phyloP scores from a whole-genome alignment of 2,113 vertebrate genomes.

The Otolemur garnettii region DNA sequence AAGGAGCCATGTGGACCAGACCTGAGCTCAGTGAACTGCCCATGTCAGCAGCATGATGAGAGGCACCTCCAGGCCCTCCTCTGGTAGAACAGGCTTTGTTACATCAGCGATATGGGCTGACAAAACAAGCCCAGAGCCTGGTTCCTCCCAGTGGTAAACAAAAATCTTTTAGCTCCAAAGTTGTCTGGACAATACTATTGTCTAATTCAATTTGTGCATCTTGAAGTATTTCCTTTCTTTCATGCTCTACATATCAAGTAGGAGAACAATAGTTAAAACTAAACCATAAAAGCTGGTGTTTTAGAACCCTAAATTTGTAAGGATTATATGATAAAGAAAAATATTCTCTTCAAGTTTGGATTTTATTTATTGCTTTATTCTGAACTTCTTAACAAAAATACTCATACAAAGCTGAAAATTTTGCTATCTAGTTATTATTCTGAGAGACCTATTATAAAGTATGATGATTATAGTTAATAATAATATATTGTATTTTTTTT shows the following conservation, averaged over 20 bases:
- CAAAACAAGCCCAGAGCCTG: too few relatives aligned
- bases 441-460: not conserved
- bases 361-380: not conserved
- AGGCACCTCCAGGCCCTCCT: too few relatives aligned
- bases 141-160: not conserved
- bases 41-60: fast-evolving
- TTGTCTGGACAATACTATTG: not conserved
- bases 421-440: not conserved
- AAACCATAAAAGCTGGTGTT: conserved; percentile 32
- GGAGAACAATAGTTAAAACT: not conserved
- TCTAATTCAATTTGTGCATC: not conserved
- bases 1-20: not conserved
- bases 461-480: not conserved
- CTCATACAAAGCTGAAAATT: not conserved
- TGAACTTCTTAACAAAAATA: not conserved
- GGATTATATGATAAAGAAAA: conserved; percentile 2
- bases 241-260: not conserved
- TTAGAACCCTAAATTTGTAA: not conserved
- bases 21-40: not conserved
- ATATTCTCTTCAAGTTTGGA: not conserved
- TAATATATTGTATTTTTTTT: not conserved
- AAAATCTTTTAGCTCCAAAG: not conserved
- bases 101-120: too few relatives aligned
- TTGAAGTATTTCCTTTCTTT: not conserved
- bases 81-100: not conserved